Conservation (phyloP, 2,888 invertebrate genomes). For the Cancer borealis region DNA sequence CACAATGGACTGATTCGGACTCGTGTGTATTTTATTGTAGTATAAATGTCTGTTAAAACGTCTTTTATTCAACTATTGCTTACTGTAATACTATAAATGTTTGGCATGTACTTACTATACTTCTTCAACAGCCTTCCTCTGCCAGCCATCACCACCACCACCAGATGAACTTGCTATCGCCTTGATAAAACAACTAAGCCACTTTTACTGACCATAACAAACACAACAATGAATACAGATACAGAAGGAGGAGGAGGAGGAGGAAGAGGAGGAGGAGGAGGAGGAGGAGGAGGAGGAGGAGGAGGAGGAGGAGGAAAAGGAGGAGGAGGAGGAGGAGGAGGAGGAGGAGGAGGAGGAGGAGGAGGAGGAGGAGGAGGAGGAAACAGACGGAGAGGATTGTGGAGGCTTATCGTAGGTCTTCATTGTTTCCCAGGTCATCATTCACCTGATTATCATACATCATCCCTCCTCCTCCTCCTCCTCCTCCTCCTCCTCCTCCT, state of each 20-base stretch:
- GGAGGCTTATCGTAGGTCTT: background rate
- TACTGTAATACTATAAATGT: too few relatives aligned
- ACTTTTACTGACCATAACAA: too few relatives aligned
- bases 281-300: background rate
- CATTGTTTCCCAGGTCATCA: background rate
- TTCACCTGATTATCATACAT: background rate
- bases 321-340: conserved; percentile 34
- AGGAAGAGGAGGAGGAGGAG: background rate
- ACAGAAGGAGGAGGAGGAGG: background rate
- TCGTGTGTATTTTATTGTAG: too few relatives aligned
- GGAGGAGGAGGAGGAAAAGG: background rate
- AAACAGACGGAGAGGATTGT: background rate
- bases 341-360: conserved; percentile 43
- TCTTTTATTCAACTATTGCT: too few relatives aligned
- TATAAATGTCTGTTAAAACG: too few relatives aligned
- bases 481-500: background rate
- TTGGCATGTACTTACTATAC: too few relatives aligned
- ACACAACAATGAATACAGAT: background rate
- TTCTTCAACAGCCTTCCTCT: too few relatives aligned
- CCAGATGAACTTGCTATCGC: too few relatives aligned
- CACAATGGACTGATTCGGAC: too few relatives aligned
- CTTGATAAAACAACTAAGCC: too few relatives aligned
- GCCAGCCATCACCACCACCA: too few relatives aligned
- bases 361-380: background rate
- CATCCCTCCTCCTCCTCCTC: conserved; percentile 25